Percentiles rank a stretch among this genome's conserved stretches.
These are phyloP conservation scores for Candoia aspera DNA, from an alignment of 2,113 vertebrate genomes.

Conservation along the genomic window DNA sequence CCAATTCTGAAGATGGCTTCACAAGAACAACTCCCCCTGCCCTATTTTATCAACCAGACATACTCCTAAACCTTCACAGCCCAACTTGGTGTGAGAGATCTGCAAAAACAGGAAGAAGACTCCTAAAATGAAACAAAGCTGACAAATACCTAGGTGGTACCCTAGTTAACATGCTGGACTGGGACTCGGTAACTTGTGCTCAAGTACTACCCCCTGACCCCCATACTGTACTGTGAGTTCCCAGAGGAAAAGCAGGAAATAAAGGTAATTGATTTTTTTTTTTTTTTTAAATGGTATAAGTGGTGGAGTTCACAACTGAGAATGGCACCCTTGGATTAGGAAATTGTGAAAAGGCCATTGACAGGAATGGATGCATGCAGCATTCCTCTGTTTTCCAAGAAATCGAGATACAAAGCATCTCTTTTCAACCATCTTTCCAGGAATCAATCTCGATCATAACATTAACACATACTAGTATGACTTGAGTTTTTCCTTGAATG, in stretches of 20 bases:
- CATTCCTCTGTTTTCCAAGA: not conserved
- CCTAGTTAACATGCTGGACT: not conserved
- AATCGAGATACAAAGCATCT: not conserved
- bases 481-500: conserved; percentile 44
- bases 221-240: not conserved
- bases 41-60: not conserved
- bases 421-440: not conserved
- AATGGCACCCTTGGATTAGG: not conserved
- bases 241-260: not conserved
- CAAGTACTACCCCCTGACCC: no score
- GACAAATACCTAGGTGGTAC: not conserved
- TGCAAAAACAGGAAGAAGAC: not conserved
- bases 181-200: not conserved
- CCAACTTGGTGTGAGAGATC: not conserved
- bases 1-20: not conserved
- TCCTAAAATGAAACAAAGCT: not conserved
- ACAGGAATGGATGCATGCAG: not conserved
- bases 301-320: not conserved
- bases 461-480: not conserved
- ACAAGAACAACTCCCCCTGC: not conserved
- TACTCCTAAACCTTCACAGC: not conserved
- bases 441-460: not conserved
- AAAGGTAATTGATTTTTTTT: no score
- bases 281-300: no score
- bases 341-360: not conserved